These are phyloP conservation scores for Conopomorpha cramerella DNA, from an alignment of 1,140 invertebrate genomes.

Conservation along the genomic window DNA sequence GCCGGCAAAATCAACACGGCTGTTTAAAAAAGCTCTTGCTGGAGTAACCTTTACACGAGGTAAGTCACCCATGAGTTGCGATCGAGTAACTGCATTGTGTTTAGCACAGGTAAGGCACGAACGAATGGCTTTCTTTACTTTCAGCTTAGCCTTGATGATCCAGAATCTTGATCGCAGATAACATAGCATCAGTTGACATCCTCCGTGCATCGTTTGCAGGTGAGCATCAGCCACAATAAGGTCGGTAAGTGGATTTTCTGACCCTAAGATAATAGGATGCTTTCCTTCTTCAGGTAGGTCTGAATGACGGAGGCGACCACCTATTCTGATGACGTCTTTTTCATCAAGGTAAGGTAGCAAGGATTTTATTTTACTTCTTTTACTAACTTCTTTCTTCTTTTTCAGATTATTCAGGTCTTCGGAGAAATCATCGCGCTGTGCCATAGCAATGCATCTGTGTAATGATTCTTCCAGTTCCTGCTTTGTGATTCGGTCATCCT, in stretches of 20 bases:
- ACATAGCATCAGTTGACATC: conserved; percentile 5
- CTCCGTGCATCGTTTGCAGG: conserved; percentile 5
- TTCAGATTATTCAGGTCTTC: too few species aligned
- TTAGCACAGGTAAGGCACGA: conserved; percentile 9
- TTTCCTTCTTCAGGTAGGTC: conserved; percentile 3
- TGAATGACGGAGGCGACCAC: conserved; percentile 5
- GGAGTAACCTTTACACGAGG: conserved; percentile 7
- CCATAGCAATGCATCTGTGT: neutral
- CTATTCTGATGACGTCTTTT: conserved; percentile 5
- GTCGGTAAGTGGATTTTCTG: conserved; percentile 1
- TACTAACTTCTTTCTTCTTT: neutral
- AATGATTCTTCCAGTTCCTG: conserved; percentile 26
- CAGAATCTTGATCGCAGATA: conserved; percentile 8
- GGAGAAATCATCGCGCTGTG: too few species aligned
- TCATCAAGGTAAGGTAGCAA: conserved; percentile 4
- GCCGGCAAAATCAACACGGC: conserved; percentile 10
- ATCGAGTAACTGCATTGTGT: neutral
- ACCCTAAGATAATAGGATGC: conserved; percentile 7
- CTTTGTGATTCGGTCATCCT: too few species aligned
- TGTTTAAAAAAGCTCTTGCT: conserved; percentile 8
- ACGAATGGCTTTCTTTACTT: conserved; percentile 4
- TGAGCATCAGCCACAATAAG: conserved; percentile 9
- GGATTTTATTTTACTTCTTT: conserved; percentile 1
- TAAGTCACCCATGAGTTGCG: conserved; percentile 10
- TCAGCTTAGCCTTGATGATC: conserved; percentile 6